A percentile compares a stretch with the other conserved stretches of the same genome.
Evolutionary conservation across 2,113 vertebrate genomes (phyloP).

Genomic region (Gallinago paraguaiae): DNA sequence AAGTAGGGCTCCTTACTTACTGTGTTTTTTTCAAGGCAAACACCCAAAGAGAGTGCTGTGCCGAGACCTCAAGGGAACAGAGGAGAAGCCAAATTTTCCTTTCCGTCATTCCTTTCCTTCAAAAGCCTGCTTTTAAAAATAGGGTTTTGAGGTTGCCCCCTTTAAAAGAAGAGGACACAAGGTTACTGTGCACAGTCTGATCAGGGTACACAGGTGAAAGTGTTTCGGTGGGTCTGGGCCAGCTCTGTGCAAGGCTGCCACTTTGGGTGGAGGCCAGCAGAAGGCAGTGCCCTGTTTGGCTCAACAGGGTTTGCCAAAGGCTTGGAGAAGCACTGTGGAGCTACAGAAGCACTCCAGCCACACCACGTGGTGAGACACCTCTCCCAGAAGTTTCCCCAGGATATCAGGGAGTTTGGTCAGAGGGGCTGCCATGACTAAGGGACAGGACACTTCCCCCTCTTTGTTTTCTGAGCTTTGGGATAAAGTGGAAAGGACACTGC

Average conservation of each 20-base stretch:
- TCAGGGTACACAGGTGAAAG: neutral
- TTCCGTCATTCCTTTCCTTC: neutral
- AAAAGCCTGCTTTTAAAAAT: neutral
- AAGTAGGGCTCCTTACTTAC: neutral
- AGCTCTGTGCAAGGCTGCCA: neutral
- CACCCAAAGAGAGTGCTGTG: neutral
- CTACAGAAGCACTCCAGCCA: neutral
- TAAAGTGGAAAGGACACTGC: neutral
- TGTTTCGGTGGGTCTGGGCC: neutral
- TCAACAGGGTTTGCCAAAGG: neutral
- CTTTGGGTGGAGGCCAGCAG: neutral
- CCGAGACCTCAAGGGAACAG: neutral
- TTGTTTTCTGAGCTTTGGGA: neutral
- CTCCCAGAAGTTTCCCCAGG: neutral
- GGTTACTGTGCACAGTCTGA: neutral
- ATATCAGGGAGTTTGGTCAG: neutral
- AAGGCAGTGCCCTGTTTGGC: neutral
- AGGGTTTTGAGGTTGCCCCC: neutral
- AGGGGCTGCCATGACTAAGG: neutral
- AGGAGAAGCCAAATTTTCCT: neutral
- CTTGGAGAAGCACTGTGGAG: neutral
- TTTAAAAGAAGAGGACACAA: neutral
- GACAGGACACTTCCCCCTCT: fast-evolving
- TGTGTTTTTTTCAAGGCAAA: neutral
- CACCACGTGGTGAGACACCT: fast-evolving